phyloP scores from a whole-genome alignment of 2,797 vertebrate species.

The Kryptopterus vitreolus region DNA sequence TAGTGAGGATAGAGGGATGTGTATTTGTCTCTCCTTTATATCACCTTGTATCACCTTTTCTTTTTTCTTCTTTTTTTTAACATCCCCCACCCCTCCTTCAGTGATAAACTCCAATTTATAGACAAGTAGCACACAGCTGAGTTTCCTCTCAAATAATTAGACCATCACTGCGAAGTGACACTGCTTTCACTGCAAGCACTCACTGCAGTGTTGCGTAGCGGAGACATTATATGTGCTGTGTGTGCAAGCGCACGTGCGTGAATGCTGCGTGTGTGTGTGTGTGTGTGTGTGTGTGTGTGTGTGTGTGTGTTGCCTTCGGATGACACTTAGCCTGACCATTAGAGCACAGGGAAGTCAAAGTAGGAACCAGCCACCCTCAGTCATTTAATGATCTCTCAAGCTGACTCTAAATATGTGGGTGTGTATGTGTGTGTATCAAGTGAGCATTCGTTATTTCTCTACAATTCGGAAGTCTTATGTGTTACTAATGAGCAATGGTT shows the following conservation, averaged over 20 bases:
- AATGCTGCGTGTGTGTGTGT: constrained; percentile 6
- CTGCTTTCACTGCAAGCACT: constrained; percentile 72
- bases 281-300: not conserved
- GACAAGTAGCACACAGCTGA: constrained; percentile 79
- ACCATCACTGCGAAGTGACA: constrained; percentile 66
- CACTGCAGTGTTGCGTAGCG: constrained; percentile 67
- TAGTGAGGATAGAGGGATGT: not conserved
- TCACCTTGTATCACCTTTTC: not conserved
- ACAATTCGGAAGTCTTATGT: not conserved
- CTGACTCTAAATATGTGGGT: constrained; percentile 23
- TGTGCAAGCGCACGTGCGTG: not conserved
- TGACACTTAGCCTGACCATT: constrained; percentile 45
- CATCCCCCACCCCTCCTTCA: constrained; percentile 49
- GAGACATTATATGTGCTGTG: not conserved
- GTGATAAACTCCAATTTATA: constrained; percentile 85
- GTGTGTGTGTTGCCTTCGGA: constrained; percentile 23
- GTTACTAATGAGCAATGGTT: not conserved
- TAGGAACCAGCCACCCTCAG: constrained; percentile 23
- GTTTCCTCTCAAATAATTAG: constrained; percentile 80
- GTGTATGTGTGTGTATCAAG: not conserved
- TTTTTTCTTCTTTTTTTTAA: constrained; percentile 20
- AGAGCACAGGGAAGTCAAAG: constrained; percentile 49
- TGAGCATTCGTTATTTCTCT: not conserved
- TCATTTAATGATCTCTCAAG: constrained; percentile 12
- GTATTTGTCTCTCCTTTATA: constrained; percentile 14